A percentile compares a stretch with the other conserved stretches of the same genome.
Evolutionary conservation across 2,888 invertebrate genomes (phyloP).

Genomic region (Zygaena filipendulae): DNA sequence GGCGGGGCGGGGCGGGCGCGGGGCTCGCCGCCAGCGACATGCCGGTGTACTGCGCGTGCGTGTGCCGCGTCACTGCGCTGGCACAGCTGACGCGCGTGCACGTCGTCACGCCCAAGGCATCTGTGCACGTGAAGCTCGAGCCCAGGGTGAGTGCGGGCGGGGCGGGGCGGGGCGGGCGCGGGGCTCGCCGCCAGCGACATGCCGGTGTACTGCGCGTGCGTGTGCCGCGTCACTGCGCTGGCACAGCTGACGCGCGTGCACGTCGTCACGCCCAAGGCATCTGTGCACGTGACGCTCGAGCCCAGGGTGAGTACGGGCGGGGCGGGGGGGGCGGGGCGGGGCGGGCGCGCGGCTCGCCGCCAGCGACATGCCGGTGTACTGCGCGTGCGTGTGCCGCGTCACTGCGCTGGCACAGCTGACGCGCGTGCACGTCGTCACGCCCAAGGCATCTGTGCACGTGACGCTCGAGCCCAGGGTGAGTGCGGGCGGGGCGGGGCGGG

Average conservation of each 20-base stretch:
- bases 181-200: too few species aligned
- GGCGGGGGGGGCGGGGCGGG: too few species aligned
- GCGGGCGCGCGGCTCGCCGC: too few species aligned
- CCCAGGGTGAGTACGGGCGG: too few species aligned
- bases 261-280: conserved; percentile 95
- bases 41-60: conserved; percentile 88
- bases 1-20: conserved; percentile 83
- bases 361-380: too few species aligned
- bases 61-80: conserved; percentile 20
- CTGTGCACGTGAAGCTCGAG: conserved; percentile 87
- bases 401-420: conserved; percentile 88
- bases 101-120: conserved; percentile 84
- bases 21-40: conserved; percentile 87
- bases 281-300: conserved; percentile 87
- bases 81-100: conserved; percentile 40
- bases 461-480: conserved; percentile 22
- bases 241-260: too few species aligned
- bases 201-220: too few species aligned
- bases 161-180: too few species aligned
- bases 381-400: conserved; percentile 93
- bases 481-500: conserved; percentile 24
- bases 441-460: neutral
- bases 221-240: too few species aligned
- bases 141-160: too few species aligned
- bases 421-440: conserved; percentile 84